Base-by-base conservation (phyloP, 2,888 invertebrate species). In the Idaea biselata region DNA sequence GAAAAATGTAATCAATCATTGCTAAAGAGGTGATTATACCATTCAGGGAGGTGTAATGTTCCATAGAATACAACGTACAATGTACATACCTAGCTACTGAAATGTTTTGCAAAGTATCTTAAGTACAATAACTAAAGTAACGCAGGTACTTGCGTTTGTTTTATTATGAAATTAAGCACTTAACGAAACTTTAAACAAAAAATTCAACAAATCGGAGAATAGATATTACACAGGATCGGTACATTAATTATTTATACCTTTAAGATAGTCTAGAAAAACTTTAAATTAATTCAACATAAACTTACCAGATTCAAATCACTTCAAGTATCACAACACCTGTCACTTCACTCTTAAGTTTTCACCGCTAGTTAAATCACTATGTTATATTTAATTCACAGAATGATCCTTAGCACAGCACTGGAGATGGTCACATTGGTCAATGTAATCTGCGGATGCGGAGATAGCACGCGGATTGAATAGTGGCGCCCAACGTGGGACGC, bases 401-500 rank as follows among this genome's bases (percentile, higher is more conserved):
- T 61, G 59, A 68, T 68, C 63, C 63, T 63, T 64, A 68, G 70
- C 71, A 65, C 58, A 65, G 68, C 72, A 73, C 73, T 65, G 16
- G 14, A 33, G 62, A 58, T 58, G 62, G 61, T 64, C 68, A 68
- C 64, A 58, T 65, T 54, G 55, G 62, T 66, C 56, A 6, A 57
- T 59, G 44, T 60, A n/a, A 58, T 60, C 25, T 55, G 16, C 54
- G 60, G 54, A n/a, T 44, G 55, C 60, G 59, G 60, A 63, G 61
- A 63, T 58, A 57, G 65, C 66, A 70, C 70, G 65, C 62, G 70
- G 70, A 70, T 69, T 66, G 73, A 73, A 73, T 62, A 53, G 74
- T 88, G 87, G 86, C 87, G 89, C 87, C 84, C 86, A 82, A 81
- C 84, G 86, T 83, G 85, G 81, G 79, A 72, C 78, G 72, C 73